Conservation (phyloP, 2,797 vertebrate species). For the Pelobates cultripes region DNA sequence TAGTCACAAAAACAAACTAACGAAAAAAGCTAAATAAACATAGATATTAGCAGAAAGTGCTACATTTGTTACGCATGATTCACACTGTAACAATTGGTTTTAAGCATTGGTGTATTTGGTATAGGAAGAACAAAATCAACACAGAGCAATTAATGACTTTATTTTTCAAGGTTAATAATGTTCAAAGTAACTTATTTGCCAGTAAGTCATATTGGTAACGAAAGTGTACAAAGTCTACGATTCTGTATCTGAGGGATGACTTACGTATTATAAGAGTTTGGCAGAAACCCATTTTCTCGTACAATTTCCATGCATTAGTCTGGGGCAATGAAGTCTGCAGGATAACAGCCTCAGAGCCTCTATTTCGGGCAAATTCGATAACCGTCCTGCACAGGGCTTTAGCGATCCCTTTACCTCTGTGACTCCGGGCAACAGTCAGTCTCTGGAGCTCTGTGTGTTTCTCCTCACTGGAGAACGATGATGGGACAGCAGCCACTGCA, state of each 20-base stretch:
- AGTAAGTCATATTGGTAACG: constrained; percentile 72
- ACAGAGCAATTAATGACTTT: no score
- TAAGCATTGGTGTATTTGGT: no score
- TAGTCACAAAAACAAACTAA: no score
- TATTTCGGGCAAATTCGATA: constrained; percentile 68
- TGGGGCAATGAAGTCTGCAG: constrained; percentile 76
- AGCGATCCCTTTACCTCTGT: constrained; percentile 75
- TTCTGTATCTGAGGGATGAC: constrained; percentile 59
- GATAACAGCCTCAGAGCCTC: constrained; percentile 68
- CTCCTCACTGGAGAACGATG: background rate
- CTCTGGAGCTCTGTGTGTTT: constrained; percentile 75
- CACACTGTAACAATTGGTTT: no score
- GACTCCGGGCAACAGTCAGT: constrained; percentile 70
- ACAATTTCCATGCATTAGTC: constrained; percentile 76
- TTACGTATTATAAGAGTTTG: constrained; percentile 53
- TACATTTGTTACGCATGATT: no score
- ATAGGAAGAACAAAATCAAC: no score
- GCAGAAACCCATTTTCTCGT: constrained; percentile 75
- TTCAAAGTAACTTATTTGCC: background rate
- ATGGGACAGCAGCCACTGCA: constrained; percentile 68
- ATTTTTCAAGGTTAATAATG: no score
- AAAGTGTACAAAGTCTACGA: constrained; percentile 72
- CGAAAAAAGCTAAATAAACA: no score
- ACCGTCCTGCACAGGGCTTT: constrained; percentile 74
- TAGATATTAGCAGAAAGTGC: no score